Evolutionary conservation across 30 jellyfish, hydroid and myxozoan species (phyloP).

Genomic region (Cassiopea andromeda): DNA sequence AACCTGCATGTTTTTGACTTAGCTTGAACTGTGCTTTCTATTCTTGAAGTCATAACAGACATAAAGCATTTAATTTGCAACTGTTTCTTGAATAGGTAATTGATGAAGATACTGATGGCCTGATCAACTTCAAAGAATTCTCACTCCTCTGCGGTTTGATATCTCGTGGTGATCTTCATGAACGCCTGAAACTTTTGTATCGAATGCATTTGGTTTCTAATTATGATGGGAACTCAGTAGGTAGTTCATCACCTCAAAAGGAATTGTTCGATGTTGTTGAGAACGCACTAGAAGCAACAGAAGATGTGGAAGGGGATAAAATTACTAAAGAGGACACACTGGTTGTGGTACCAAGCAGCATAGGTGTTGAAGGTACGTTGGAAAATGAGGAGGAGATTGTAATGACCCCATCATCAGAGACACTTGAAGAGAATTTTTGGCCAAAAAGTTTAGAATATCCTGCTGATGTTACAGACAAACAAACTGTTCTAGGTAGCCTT

Average conservation of each 20-base stretch:
- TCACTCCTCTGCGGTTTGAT: slow-evolving; percentile 80
- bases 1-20: too few species aligned
- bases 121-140: slow-evolving; percentile 86
- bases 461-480: slow-evolving; percentile 1
- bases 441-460: slow-evolving; percentile 2
- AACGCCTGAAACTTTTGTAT: slow-evolving; percentile 82
- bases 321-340: slow-evolving; percentile 52
- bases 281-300: slow-evolving; percentile 82
- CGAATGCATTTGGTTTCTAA: slow-evolving; percentile 85
- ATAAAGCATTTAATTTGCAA: background rate
- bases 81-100: slow-evolving; percentile 57
- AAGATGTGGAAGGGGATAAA: slow-evolving; percentile 72
- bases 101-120: slow-evolving; percentile 80
- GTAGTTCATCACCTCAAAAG: slow-evolving; percentile 35
- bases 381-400: slow-evolving; percentile 79
- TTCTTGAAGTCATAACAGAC: too few species aligned
- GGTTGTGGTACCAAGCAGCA: slow-evolving; percentile 51
- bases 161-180: slow-evolving; percentile 90
- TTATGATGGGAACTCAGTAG: slow-evolving; percentile 61
- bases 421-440: slow-evolving; percentile 31
- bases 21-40: too few species aligned
- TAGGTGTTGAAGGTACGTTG: slow-evolving; percentile 54
- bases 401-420: slow-evolving; percentile 64
- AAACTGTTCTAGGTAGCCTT: background rate
- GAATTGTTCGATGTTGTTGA: slow-evolving; percentile 90